These are phyloP conservation scores for Oenanthe oenanthe DNA, from an alignment of 2,113 vertebrate species.

Conservation along the genomic window DNA sequence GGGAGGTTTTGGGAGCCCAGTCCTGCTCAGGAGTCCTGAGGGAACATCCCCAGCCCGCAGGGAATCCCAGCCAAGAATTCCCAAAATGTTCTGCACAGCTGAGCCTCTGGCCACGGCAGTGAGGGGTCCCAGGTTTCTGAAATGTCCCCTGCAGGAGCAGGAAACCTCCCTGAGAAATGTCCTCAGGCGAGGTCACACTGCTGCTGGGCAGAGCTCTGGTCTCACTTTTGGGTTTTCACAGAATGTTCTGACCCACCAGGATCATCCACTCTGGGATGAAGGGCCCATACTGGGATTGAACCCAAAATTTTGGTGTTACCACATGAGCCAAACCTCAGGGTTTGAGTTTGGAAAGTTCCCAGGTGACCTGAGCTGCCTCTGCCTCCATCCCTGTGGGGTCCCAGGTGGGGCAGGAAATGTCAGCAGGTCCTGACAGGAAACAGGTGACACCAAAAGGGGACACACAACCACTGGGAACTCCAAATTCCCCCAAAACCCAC, in stretches of 20 bases:
- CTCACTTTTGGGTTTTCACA: neutral
- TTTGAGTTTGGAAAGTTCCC: neutral
- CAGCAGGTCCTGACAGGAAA: neutral
- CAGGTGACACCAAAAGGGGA: neutral
- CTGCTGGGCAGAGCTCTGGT: neutral
- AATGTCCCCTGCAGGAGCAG: neutral
- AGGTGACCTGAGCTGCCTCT: too few relatives aligned
- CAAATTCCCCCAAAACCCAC: neutral
- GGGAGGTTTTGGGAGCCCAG: slow-evolving; percentile 7
- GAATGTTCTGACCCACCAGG: neutral
- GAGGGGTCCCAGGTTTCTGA: neutral
- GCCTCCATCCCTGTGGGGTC: too few relatives aligned
- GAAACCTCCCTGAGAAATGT: neutral
- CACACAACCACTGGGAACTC: neutral
- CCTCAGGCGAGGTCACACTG: neutral
- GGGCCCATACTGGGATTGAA: accelerated
- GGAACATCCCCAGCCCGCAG: neutral
- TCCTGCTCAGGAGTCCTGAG: neutral
- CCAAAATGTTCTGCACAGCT: neutral
- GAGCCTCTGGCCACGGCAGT: neutral
- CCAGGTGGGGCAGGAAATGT: neutral
- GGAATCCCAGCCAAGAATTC: neutral
- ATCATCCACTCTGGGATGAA: neutral
- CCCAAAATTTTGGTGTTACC: neutral
- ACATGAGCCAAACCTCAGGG: neutral